Conservation (phyloP, 2,888 invertebrate species). For the Anoncus sp. region DNA sequence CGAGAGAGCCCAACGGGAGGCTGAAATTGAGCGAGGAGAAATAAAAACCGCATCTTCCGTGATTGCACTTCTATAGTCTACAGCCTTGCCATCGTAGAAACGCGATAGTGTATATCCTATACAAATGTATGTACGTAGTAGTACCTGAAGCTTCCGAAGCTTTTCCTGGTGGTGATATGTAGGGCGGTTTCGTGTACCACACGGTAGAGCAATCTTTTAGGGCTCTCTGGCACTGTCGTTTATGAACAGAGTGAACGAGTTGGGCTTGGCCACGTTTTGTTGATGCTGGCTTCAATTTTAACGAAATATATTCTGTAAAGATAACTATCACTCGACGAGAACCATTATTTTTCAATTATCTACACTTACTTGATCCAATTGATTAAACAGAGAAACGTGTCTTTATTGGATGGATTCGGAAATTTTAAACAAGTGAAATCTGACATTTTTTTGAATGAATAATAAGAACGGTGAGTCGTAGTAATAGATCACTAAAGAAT, state of each 20-base stretch:
- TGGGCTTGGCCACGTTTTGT: neutral
- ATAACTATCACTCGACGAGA: neutral
- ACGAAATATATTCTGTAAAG: neutral
- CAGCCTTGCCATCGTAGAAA: neutral
- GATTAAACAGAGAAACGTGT: neutral
- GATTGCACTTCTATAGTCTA: conserved; percentile 42
- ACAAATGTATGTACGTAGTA: neutral
- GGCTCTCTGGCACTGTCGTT: conserved; percentile 4
- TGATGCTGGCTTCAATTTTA: neutral
- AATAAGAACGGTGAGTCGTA: neutral
- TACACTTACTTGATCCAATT: neutral
- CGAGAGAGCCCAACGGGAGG: conserved; percentile 15
- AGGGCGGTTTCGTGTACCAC: neutral
- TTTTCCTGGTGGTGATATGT: neutral
- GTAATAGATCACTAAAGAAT: neutral
- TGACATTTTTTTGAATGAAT: no score
- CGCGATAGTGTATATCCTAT: neutral
- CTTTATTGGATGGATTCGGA: neutral
- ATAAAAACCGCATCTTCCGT: conserved; percentile 55
- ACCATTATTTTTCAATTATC: neutral
- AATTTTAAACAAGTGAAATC: no score
- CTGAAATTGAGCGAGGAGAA: conserved; percentile 31
- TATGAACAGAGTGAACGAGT: conserved; percentile 3
- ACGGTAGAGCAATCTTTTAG: conserved; percentile 20
- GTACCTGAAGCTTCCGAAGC: conserved; percentile 9